Percentiles rank a stretch among this genome's conserved stretches.
Conservation (phyloP, 2,113 vertebrate genomes). For the Chaetura pelagica region DNA sequence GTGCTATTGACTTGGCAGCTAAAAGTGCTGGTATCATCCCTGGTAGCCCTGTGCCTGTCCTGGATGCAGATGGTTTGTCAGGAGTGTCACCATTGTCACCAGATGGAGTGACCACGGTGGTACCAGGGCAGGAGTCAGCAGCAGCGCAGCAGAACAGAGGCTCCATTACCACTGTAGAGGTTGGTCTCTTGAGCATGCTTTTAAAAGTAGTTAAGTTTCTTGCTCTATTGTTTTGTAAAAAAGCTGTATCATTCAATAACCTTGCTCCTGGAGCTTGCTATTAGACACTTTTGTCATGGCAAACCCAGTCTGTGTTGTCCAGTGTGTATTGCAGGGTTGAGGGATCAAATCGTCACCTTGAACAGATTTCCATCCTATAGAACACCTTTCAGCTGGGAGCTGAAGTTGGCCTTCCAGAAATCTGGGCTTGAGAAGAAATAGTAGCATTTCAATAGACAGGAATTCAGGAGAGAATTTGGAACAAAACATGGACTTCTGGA, state of each 20-base stretch:
- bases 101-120: conserved; percentile 49
- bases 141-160: conserved; percentile 74
- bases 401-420: background rate
- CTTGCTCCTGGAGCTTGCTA: background rate
- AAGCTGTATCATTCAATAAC: background rate
- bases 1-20: conserved; percentile 93
- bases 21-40: conserved; percentile 97
- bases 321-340: background rate
- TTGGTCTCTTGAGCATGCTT: conserved; percentile 21
- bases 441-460: background rate
- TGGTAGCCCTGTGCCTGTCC: conserved; percentile 82
- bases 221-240: background rate
- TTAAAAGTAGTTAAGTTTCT: background rate
- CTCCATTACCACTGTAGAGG: conserved; percentile 43
- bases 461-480: background rate
- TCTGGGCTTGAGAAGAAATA: background rate
- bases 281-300: rapidly evolving
- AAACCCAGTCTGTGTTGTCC: background rate
- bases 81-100: conserved; percentile 74
- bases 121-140: conserved; percentile 62
- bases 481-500: background rate
- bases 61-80: conserved; percentile 77
- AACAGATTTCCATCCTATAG: background rate
- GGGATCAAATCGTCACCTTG: background rate
- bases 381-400: background rate